Conservation (phyloP, 2,113 vertebrate species). For the Bambusicola thoracicus region DNA sequence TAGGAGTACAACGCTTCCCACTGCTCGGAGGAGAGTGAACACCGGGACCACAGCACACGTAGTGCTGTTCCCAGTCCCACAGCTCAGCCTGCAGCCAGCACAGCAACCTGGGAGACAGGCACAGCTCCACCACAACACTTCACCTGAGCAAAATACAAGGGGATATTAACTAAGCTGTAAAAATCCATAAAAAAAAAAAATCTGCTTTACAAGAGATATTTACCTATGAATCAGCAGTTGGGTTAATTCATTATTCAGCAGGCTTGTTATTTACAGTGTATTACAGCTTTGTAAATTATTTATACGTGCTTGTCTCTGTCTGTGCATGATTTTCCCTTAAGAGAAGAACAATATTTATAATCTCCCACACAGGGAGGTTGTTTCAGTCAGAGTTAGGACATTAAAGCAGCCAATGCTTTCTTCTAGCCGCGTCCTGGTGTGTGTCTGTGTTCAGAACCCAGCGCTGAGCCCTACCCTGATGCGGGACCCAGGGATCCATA, state of each 20-base stretch:
- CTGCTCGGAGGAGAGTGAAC: neutral
- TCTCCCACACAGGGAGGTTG: constrained; percentile 69
- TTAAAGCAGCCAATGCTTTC: constrained; percentile 49
- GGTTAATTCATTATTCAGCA: constrained; percentile 85
- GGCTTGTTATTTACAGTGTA: constrained; percentile 83
- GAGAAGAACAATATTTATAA: constrained; percentile 77
- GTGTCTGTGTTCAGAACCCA: neutral
- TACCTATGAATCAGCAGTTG: constrained; percentile 84
- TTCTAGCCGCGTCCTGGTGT: neutral
- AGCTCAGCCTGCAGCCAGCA: constrained; percentile 57
- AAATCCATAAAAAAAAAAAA: constrained; percentile 79
- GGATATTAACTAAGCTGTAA: constrained; percentile 78
- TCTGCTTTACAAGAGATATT: constrained; percentile 80
- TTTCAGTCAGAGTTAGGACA: constrained; percentile 66
- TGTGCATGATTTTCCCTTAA: constrained; percentile 76
- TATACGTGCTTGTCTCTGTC: constrained; percentile 78
- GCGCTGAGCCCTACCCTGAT: neutral
- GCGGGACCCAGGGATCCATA: neutral
- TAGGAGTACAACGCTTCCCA: neutral
- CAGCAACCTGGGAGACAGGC: constrained; percentile 43
- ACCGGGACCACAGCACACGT: neutral
- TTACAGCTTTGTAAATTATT: constrained; percentile 86
- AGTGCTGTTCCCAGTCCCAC: neutral
- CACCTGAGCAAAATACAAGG: constrained; percentile 75
- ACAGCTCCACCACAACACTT: constrained; percentile 67